phyloP scores from a whole-genome alignment of 1,140 invertebrate species.

The Drosophila funebris region DNA sequence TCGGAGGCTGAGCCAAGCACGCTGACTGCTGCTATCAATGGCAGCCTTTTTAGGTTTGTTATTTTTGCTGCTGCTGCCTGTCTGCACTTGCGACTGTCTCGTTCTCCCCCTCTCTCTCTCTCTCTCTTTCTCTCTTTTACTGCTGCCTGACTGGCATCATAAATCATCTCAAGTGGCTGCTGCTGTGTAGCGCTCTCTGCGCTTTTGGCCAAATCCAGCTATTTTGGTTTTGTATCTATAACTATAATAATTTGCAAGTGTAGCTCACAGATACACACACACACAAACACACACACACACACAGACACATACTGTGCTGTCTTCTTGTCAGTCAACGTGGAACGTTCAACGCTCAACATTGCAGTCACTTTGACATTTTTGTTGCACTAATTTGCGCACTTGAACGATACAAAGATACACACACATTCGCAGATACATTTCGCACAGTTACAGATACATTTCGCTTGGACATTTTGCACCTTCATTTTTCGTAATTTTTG shows the following conservation, averaged over 20 bases:
- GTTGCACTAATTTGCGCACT: slow-evolving; percentile 73
- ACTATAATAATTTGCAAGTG: slow-evolving; percentile 76
- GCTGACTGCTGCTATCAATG: slow-evolving; percentile 66
- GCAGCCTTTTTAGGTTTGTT: slow-evolving; percentile 66
- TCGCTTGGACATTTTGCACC: not conserved
- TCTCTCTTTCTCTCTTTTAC: not conserved
- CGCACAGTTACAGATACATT: slow-evolving; percentile 16
- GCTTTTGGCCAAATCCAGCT: slow-evolving; percentile 47
- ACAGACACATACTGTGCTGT: slow-evolving; percentile 13
- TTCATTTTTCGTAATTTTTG: not conserved
- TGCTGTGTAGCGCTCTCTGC: slow-evolving; percentile 33
- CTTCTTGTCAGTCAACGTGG: slow-evolving; percentile 48
- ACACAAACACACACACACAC: slow-evolving; percentile 18
- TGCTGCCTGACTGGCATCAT: slow-evolving; percentile 64
- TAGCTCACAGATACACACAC: slow-evolving; percentile 52
- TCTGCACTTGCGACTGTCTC: slow-evolving; percentile 55
- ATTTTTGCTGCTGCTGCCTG: slow-evolving; percentile 50
- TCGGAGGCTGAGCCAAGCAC: too few relatives aligned
- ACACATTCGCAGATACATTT: not conserved
- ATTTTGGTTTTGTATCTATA: slow-evolving; percentile 70
- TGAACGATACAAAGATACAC: slow-evolving; percentile 27
- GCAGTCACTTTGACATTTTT: slow-evolving; percentile 61
- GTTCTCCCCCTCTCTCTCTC: not conserved
- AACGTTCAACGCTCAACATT: too few relatives aligned
- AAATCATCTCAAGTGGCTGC: slow-evolving; percentile 79